Base-by-base conservation (phyloP, 1,140 invertebrate genomes). In the Saccostrea cuccullata region DNA sequence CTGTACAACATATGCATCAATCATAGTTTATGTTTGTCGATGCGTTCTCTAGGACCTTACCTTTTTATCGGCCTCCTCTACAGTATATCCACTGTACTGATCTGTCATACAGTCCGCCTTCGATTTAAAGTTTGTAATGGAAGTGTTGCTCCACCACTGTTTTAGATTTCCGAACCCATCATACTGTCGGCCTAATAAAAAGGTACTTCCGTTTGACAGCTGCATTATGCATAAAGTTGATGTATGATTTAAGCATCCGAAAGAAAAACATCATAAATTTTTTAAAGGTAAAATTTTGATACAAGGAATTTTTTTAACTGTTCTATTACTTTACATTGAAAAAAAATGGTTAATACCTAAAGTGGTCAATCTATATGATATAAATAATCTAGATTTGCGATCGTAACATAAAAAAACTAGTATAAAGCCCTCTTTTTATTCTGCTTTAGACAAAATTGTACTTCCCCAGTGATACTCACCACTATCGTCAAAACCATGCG, bases 401-500 rank as follows among this genome's bases (percentile, higher is more conserved):
- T 47, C 9, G 9, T 47, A 8, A 47, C 47, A 47, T 8, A 0
- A 47, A 6, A 47, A 47, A 6, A 47, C 47, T 2, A 47, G 30
- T 36, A 36, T 36, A 36, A 36, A 36, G n/a, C n/a, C n/a, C n/a
- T n/a, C n/a, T n/a, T n/a, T 83, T 55, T 15, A 2, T 36, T 36
- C 30, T 36, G 30, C 30, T 36, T 36, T 36, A 36, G 30, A 36
- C 30, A 36, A 36, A 36, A 36, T 36, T 36, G 30, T 36, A 36
- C 30, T 36, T 36, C 30, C 30, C 30, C 2, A 36, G 2, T 36
- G 30, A 84, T 13, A 86, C 86, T 9, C 86, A 95, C 95, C 95
- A 93, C 94, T 93, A 89, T 95, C 95, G 92, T 96, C 95, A 91
- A 96, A 96, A 56, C 96, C 96, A 91, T 96, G 96, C 1, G 96